These are phyloP conservation scores for Sesia apiformis DNA, from an alignment of 2,888 invertebrate species.

Conservation along the genomic window DNA sequence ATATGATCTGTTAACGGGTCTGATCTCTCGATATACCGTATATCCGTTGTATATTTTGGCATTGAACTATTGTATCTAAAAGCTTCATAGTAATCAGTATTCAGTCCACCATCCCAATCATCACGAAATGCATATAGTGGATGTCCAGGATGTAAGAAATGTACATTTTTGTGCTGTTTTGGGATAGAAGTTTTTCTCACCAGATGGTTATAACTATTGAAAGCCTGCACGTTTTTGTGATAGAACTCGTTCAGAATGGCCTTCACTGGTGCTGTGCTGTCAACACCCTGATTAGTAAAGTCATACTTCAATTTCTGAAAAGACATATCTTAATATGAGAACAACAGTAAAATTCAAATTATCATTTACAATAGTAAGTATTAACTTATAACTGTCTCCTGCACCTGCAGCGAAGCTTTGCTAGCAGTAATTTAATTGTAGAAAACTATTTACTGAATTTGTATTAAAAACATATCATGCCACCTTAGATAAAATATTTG, in stretches of 20 bases:
- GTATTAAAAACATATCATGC: too few relatives aligned
- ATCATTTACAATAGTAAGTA: too few relatives aligned
- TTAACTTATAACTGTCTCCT: too few relatives aligned
- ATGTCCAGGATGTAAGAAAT: constrained; percentile 35
- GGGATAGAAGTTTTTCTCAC: constrained; percentile 20
- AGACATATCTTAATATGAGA: too few relatives aligned
- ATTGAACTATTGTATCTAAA: constrained; percentile 43
- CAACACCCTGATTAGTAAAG: constrained; percentile 30
- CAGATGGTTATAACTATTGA: constrained; percentile 27
- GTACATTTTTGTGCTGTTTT: constrained; percentile 13
- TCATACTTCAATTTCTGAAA: constrained; percentile 2
- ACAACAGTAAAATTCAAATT: too few relatives aligned
- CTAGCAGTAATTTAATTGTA: too few relatives aligned
- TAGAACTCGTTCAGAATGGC: constrained; percentile 35
- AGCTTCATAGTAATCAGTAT: constrained; percentile 42
- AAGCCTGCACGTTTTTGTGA: constrained; percentile 29
- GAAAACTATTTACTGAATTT: too few relatives aligned
- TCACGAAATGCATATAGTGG: constrained; percentile 39
- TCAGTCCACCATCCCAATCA: constrained; percentile 52
- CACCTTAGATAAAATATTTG: too few relatives aligned
- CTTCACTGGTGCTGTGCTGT: constrained; percentile 35
- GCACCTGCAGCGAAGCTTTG: too few relatives aligned
- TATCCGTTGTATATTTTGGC: constrained; percentile 41
- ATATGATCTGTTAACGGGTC: constrained; percentile 48
- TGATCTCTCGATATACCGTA: constrained; percentile 23